A percentile compares a stretch with the other conserved stretches of the same genome.
Conservation (phyloP, 2,888 invertebrate genomes). For the Psylliodes chrysocephalus region DNA sequence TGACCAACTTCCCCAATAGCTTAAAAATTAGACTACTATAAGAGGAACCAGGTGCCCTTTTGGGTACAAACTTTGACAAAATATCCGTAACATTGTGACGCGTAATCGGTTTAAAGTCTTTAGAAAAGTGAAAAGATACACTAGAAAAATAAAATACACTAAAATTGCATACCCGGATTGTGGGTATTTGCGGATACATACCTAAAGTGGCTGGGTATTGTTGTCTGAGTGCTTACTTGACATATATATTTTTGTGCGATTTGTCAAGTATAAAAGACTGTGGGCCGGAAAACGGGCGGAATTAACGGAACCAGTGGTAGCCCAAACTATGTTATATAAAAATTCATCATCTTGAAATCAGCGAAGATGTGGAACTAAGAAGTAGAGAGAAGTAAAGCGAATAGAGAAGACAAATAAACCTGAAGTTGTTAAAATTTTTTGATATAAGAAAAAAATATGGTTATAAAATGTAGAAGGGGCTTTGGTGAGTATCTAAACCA, state of each 20-base stretch:
- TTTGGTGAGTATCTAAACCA: no score
- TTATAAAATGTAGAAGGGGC: no score
- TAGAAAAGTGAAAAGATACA: slow-evolving; percentile 24
- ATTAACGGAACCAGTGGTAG: neutral
- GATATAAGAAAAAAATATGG: no score
- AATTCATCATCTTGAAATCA: no score
- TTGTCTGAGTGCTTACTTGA: slow-evolving; percentile 51
- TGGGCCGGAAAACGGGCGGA: slow-evolving; percentile 25
- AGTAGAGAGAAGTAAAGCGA: no score
- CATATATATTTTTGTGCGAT: slow-evolving; percentile 48
- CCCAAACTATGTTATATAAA: no score
- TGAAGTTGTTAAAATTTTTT: no score
- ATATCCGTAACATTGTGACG: slow-evolving; percentile 51
- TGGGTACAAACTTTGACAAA: slow-evolving; percentile 37
- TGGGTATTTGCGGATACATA: slow-evolving; percentile 29
- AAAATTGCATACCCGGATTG: slow-evolving; percentile 46
- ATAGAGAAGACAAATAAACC: no score
- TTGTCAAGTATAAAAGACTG: slow-evolving; percentile 37
- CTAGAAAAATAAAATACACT: slow-evolving; percentile 42
- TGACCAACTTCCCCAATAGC: slow-evolving; percentile 42
- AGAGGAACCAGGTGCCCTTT: slow-evolving; percentile 50
- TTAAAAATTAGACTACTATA: slow-evolving; percentile 38
- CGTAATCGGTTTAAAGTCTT: slow-evolving; percentile 52
- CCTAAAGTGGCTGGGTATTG: slow-evolving; percentile 46
- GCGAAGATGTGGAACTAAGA: no score